Conservation (phyloP, 1,140 invertebrate genomes). For the Drosophila sp. region DNA sequence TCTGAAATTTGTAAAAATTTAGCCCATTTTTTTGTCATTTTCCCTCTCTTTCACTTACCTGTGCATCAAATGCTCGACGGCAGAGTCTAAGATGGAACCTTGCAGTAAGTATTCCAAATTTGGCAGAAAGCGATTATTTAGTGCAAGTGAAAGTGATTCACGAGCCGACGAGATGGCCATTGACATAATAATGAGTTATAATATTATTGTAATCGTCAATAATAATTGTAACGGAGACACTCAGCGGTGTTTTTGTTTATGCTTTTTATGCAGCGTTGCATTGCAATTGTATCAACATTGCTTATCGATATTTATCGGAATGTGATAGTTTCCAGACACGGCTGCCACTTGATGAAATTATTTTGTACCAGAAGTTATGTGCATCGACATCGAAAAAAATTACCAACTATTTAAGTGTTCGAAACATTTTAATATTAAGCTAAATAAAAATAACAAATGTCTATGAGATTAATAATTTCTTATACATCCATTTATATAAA, state of each 20-base stretch:
- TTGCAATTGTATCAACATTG: neutral
- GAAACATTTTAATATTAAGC: too few species aligned
- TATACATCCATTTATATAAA: too few species aligned
- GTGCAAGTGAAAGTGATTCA: conserved; percentile 90
- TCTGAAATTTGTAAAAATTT: conserved; percentile 34
- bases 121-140: conserved; percentile 93
- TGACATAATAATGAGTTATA: neutral
- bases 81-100: conserved; percentile 95
- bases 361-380: too few species aligned
- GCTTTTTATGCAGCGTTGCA: neutral
- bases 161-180: conserved; percentile 87
- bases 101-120: conserved; percentile 96
- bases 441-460: too few species aligned
- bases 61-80: conserved; percentile 96
- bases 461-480: too few species aligned
- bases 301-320: conserved; percentile 14
- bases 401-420: too few species aligned
- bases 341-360: too few species aligned
- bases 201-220: neutral
- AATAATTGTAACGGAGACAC: neutral
- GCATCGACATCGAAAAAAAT: too few species aligned
- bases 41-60: conserved; percentile 80
- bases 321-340: too few species aligned
- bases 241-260: conserved; percentile 38
- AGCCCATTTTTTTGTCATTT: too few species aligned